Percentiles rank a stretch among this genome's conserved stretches.
These are phyloP conservation scores for Noctua pronuba DNA, from an alignment of 2,888 invertebrate species.

Conservation along the genomic window DNA sequence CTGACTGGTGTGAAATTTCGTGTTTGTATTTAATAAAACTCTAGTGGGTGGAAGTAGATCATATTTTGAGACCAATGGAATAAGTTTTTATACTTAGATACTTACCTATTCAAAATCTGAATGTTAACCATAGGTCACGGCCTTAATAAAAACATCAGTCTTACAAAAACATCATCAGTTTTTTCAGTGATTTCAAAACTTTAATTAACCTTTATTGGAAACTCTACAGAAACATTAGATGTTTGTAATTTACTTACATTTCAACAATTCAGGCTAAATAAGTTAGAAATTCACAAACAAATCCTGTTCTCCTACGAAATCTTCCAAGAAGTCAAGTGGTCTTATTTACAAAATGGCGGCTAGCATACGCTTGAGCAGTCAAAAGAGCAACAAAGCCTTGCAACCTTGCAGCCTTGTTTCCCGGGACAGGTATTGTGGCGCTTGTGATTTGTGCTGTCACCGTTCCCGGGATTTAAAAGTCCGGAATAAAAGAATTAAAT, in stretches of 20 bases:
- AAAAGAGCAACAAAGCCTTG: conserved; percentile 47
- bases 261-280: neutral
- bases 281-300: neutral
- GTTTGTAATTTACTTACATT: neutral
- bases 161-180: too few species aligned
- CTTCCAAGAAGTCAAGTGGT: conserved; percentile 9
- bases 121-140: neutral
- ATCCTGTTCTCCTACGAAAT: neutral
- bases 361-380: conserved; percentile 38
- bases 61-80: neutral
- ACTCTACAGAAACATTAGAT: neutral
- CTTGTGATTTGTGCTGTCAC: conserved; percentile 50
- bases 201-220: neutral
- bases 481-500: conserved; percentile 50
- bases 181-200: neutral
- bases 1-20: neutral
- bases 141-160: neutral
- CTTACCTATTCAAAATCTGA: neutral
- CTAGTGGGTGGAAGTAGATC: neutral
- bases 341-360: conserved; percentile 40
- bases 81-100: neutral
- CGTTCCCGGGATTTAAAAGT: conserved; percentile 37
- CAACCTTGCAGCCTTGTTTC: conserved; percentile 9
- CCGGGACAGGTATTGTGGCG: conserved; percentile 40
- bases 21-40: neutral